Evolutionary conservation across 92 coral and sea anemone species (phyloP).

Genomic region (Pocillopora meandrina): DNA sequence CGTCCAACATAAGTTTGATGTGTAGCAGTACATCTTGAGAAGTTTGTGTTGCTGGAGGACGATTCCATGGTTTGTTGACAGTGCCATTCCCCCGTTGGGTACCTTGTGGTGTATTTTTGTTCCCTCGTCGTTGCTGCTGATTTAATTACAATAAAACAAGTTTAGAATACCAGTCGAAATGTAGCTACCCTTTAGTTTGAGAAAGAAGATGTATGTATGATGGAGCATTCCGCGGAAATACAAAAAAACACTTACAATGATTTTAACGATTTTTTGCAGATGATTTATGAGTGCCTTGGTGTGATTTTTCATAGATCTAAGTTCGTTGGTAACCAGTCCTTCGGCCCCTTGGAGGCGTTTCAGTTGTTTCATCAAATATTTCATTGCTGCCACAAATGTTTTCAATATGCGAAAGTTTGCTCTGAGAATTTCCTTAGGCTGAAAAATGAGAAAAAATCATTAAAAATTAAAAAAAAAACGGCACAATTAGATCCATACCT

Average conservation of each 20-base stretch:
- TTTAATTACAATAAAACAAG: neutral
- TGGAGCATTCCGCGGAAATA: neutral
- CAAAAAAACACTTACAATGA: neutral
- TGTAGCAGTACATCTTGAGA: neutral
- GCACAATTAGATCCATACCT: neutral
- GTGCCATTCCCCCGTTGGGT: neutral
- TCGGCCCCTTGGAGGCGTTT: neutral
- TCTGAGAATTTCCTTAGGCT: slow-evolving; percentile 20
- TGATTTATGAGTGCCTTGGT: neutral
- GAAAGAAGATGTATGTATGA: neutral
- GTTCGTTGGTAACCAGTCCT: neutral
- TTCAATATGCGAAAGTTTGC: slow-evolving; percentile 10
- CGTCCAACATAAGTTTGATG: slow-evolving; percentile 16
- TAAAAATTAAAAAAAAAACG: neutral
- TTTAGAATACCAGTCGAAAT: neutral
- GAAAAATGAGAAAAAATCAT: neutral
- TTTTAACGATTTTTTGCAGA: neutral
- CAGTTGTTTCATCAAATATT: slow-evolving; percentile 1
- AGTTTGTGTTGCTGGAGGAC: neutral
- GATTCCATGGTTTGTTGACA: neutral
- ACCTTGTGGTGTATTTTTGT: neutral
- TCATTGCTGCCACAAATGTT: neutral
- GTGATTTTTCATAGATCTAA: neutral
- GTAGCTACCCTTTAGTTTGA: too few relatives aligned
- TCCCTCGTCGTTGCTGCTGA: neutral